Base-by-base conservation (phyloP, 2,113 vertebrate species). In the Melospiza melodia region DNA sequence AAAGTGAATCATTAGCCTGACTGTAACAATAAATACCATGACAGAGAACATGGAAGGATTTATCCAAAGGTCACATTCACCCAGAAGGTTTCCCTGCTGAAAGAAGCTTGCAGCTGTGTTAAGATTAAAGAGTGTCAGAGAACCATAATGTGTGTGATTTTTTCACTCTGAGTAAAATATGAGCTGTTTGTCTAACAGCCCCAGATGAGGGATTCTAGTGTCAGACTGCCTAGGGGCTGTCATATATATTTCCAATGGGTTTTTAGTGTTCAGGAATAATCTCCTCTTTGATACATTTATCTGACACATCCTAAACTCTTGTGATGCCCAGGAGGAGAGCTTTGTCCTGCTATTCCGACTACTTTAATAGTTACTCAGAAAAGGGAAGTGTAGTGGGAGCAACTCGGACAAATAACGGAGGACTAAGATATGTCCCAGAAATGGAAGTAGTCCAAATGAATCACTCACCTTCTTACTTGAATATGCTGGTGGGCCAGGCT, bases 181-280 rank as follows among this genome's bases (percentile, higher is more conserved):
- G 92, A 96, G 74, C 93, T 96, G 79, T 95, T 96, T 96, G 68
- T 90, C 68, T 93, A 95, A 72, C 85, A 74, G 76, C 49, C 88
- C 48, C 88, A 96, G 68, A 69, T 91, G 94, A 97, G 76, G 58
- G 90, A 90, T 84, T 44, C 83, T 88, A 28, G 61, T 88, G 93
- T 93, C 88, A 93, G 73, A 39, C 79, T 68, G 90, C 88, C 79
- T 90, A 90, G 61, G 79, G 85, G 52, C 69, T 87, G 68, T 93
- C 93, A 84, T 84, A 74, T 83, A 15, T 81, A 92, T 89, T 94
- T 96, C 93, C 86, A 93, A 48, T 75, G 72, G 65, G 57, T 35
- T 88, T 93, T 90, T 87, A 72, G n/a, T 5, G 4, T 92, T 90
- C 61, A 67, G 62, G 68, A 94, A 54, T 86, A 87, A 92, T 86